These are phyloP conservation scores for Pseudolaguvia tuberculata DNA, from an alignment of 2,113 vertebrate species.

Conservation along the genomic window DNA sequence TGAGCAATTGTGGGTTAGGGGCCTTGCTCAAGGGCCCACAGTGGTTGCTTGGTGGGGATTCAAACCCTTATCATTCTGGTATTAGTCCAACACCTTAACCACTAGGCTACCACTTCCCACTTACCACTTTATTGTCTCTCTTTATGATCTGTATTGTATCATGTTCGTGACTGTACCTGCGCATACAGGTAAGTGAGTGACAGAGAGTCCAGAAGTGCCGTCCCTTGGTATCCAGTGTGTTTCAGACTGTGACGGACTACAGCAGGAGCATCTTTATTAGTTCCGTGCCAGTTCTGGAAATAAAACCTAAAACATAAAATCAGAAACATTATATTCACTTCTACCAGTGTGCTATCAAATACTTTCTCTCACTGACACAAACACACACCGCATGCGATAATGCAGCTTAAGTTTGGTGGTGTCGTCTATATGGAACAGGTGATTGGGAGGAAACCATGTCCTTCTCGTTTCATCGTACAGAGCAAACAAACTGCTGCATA, in stretches of 20 bases:
- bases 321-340: not conserved
- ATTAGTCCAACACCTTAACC: too few relatives aligned
- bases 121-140: too few relatives aligned
- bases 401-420: constrained; percentile 68
- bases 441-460: constrained; percentile 79
- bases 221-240: constrained; percentile 60
- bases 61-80: too few relatives aligned
- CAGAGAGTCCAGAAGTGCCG: constrained; percentile 71
- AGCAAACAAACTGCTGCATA: constrained; percentile 80
- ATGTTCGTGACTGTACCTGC: constrained; percentile 62
- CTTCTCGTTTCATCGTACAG: constrained; percentile 71
- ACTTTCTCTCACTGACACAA: not conserved
- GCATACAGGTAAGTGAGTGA: constrained; percentile 80
- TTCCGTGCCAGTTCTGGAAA: constrained; percentile 84
- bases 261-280: constrained; percentile 66
- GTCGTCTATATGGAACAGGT: constrained; percentile 68
- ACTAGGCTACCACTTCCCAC: too few relatives aligned
- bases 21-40: too few relatives aligned
- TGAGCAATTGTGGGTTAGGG: too few relatives aligned
- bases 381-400: constrained; percentile 79
- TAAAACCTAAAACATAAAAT: constrained; percentile 65
- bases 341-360: not conserved
- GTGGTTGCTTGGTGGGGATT: too few relatives aligned
- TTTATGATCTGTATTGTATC: not conserved
- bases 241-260: constrained; percentile 74